Evolutionary conservation across 1,140 invertebrate species (phyloP).

Genomic region (Apocrypta bakeri): DNA sequence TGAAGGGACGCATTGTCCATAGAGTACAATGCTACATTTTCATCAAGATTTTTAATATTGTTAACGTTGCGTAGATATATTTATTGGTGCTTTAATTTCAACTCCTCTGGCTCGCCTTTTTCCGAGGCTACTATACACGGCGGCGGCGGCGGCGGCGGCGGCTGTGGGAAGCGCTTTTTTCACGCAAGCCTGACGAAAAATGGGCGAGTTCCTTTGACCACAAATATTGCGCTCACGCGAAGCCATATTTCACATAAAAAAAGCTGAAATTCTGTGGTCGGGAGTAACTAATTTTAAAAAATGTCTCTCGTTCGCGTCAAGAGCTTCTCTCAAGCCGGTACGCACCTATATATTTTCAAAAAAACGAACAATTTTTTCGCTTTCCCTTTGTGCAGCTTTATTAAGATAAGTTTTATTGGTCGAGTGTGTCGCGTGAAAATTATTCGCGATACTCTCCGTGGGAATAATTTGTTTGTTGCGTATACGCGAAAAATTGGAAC

Average conservation of each 20-base stretch:
- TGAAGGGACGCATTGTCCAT: slow-evolving; percentile 1
- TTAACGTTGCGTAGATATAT: slow-evolving; percentile 37
- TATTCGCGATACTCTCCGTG: too few species aligned
- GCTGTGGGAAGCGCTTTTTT: slow-evolving; percentile 20
- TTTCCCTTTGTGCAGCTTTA: slow-evolving; percentile 4
- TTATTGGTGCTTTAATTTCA: slow-evolving; percentile 34
- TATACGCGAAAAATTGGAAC: not conserved
- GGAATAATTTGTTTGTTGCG: too few species aligned
- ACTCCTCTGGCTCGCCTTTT: slow-evolving; percentile 5
- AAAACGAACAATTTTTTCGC: slow-evolving; percentile 6
- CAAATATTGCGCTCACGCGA: slow-evolving; percentile 29
- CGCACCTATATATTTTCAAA: not conserved
- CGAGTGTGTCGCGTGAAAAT: not conserved
- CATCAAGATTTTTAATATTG: slow-evolving; percentile 44
- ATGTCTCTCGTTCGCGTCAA: not conserved
- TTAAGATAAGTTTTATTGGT: slow-evolving; percentile 14
- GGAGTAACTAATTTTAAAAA: slow-evolving; percentile 37
- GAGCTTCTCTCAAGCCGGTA: too few species aligned
- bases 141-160: not conserved
- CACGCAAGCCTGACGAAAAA: slow-evolving; percentile 17
- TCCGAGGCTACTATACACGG: not conserved
- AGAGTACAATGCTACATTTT: slow-evolving; percentile 25
- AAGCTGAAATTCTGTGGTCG: slow-evolving; percentile 27
- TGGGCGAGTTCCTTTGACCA: slow-evolving; percentile 44
- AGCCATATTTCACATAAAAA: slow-evolving; percentile 43